Conservation (phyloP, 2,888 invertebrate species). For the Chymomyza fuscimana region DNA sequence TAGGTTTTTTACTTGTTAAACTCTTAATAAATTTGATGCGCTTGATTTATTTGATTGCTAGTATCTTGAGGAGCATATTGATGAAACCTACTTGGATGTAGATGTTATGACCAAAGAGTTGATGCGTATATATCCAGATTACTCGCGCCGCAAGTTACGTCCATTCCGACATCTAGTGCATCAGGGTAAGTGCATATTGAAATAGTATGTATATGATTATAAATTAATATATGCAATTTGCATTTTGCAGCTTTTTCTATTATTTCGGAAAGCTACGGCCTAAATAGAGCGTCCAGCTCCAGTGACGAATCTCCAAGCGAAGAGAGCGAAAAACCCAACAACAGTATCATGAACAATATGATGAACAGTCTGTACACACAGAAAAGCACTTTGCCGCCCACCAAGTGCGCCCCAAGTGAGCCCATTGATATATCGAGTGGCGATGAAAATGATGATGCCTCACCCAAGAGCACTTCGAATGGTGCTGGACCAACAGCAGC, state of each 20-base stretch:
- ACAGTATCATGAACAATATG: constrained; percentile 76
- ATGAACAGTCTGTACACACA: constrained; percentile 80
- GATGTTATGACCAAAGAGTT: constrained; percentile 90
- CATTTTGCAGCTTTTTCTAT: constrained; percentile 84
- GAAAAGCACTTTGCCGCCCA: constrained; percentile 70
- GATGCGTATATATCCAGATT: constrained; percentile 88
- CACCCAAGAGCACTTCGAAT: constrained; percentile 37
- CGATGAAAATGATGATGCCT: constrained; percentile 83
- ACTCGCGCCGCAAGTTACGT: constrained; percentile 88
- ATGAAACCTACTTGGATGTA: constrained; percentile 90
- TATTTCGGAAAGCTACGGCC: constrained; percentile 85
- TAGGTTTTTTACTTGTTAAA: constrained; percentile 10
- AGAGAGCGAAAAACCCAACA: constrained; percentile 36
- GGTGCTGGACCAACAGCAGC: constrained; percentile 27
- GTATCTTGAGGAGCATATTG: constrained; percentile 89
- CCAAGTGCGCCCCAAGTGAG: constrained; percentile 78
- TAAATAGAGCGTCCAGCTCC: constrained; percentile 78
- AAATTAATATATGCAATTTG: not conserved
- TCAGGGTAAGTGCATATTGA: constrained; percentile 79
- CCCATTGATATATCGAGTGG: constrained; percentile 90
- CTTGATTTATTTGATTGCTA: constrained; percentile 16
- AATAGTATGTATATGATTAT: constrained; percentile 4
- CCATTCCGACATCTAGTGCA: constrained; percentile 90
- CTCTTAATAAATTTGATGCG: constrained; percentile 9
- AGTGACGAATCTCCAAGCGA: constrained; percentile 77